These are phyloP conservation scores for Antedon mediterranea DNA, from an alignment of 53 echinoderm and acorn worm species.

Conservation along the genomic window DNA sequence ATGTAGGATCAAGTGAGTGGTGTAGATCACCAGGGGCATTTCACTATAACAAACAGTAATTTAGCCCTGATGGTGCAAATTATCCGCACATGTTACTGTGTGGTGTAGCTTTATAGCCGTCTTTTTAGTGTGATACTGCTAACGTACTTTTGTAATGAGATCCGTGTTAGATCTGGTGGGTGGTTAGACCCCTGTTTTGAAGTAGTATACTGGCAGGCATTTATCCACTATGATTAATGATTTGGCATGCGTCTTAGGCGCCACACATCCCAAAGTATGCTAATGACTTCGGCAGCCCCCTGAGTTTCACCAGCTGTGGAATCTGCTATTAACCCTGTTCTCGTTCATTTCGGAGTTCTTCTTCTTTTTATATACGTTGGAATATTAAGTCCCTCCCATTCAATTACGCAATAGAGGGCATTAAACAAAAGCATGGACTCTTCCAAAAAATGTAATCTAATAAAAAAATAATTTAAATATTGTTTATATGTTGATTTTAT, in stretches of 20 bases:
- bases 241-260: slow-evolving; percentile 37
- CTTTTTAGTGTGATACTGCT: neutral
- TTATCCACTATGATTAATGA: slow-evolving; percentile 32
- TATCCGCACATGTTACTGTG: neutral
- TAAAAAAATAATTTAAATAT: too few species aligned
- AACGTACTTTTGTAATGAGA: neutral
- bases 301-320: neutral
- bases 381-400: neutral
- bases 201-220: neutral
- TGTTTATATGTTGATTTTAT: too few species aligned
- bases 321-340: neutral
- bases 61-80: neutral
- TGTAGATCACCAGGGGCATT: neutral
- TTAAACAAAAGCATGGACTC: neutral
- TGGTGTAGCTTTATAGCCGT: neutral
- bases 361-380: neutral
- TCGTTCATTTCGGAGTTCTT: neutral
- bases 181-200: neutral
- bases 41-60: neutral
- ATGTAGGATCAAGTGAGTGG: neutral
- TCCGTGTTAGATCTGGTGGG: neutral
- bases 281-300: slow-evolving; percentile 22
- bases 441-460: neutral
- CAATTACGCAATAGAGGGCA: neutral
- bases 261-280: slow-evolving; percentile 47